Base-by-base conservation (phyloP, 2,888 invertebrate species). In the Copidosoma aretas region DNA sequence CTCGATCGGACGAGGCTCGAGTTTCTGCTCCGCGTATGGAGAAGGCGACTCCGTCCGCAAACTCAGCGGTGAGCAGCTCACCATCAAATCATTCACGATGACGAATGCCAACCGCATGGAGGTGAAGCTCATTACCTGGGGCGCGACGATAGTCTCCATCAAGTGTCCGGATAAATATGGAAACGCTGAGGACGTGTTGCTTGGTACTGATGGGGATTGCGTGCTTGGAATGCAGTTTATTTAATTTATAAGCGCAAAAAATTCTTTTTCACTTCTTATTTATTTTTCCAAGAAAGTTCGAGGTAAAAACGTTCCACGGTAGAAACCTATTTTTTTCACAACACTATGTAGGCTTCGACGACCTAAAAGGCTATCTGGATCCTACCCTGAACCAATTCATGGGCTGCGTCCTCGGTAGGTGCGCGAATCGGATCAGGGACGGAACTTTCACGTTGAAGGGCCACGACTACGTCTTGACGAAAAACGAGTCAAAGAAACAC, bases 341-440 rank as follows among this genome's bases (percentile, higher is more conserved):
- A n/a, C n/a, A n/a, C n/a, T n/a, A n/a, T n/a, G n/a, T n/a, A n/a
- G n/a, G 95, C 17, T 95, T 91, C 78, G 93, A 94, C 79, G 88
- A 90, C 71, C 83, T 94, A 67, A 87, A 89, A 80, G 93, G 90
- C 68, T 93, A 93, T 78, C 86, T 88, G 66, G 86, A 88, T 78
- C 82, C 86, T 0, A 79, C 84, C 21, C 56, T 76, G 57, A 93
- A 93, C 80, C 91, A 91, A 0, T 96, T 93, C 80, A 92, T 96
- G 78, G 97, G 97, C 5, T 91, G 92, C 0, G 89, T 93, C 0
- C 88, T 96, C 68, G 97, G 97, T 1, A 88, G 97, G 64, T 93
- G 92, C 57, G 93, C 93, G 14, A 95, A 95, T 84, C 86, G 91
- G 60, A 90, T 95, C 71, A 89, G 87, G 2, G 88, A 90, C 59